Conservation (phyloP, 2,888 invertebrate genomes). For the Ommatoiulus sabulosus region DNA sequence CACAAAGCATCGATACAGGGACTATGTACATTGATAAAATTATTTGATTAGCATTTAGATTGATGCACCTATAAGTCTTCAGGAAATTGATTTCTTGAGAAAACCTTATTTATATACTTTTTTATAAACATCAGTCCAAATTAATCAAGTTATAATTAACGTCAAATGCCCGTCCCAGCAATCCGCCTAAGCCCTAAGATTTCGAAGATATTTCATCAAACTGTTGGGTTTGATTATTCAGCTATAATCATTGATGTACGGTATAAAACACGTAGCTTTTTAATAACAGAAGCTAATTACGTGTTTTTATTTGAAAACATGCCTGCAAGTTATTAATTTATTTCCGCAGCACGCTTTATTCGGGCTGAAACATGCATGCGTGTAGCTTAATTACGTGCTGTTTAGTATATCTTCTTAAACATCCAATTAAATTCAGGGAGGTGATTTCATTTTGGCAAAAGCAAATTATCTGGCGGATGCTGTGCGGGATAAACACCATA, state of each 20-base stretch:
- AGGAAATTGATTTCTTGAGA: background rate
- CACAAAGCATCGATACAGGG: background rate
- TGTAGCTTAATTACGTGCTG: background rate
- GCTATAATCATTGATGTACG: background rate
- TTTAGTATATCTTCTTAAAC: background rate
- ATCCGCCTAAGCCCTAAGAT: background rate
- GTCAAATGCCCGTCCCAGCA: background rate
- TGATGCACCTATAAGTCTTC: background rate
- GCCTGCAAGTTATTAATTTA: background rate
- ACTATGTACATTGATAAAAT: background rate
- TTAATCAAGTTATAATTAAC: background rate
- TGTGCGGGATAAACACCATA: background rate
- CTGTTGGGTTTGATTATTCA: background rate
- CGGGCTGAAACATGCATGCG: background rate
- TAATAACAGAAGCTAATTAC: constrained; percentile 18
- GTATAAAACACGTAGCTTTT: background rate
- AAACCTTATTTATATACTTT: background rate
- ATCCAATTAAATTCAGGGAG: background rate
- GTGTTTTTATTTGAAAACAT: background rate
- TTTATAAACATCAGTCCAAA: background rate
- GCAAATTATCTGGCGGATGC: background rate
- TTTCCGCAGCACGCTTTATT: background rate
- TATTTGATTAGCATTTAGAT: constrained; percentile 24
- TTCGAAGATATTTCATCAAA: background rate
- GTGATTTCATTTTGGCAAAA: background rate